phyloP scores from a whole-genome alignment of 2,113 vertebrate genomes.

The Oxygymnocypris stewartii region DNA sequence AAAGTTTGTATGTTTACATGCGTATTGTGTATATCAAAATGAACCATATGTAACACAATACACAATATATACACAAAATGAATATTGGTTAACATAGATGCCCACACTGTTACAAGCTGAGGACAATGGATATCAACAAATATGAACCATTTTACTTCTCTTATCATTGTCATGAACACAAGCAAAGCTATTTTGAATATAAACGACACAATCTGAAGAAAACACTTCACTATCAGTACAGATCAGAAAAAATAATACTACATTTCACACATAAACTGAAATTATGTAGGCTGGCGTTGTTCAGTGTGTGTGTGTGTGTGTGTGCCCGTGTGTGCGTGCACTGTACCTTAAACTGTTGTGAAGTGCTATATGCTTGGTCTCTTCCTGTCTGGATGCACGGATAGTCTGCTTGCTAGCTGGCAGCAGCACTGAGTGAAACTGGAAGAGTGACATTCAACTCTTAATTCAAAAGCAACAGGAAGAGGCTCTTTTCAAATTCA shows the following conservation, averaged over 20 bases:
- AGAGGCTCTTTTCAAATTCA: constrained; percentile 31
- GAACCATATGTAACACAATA: background rate
- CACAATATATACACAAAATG: background rate
- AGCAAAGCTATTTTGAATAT: background rate
- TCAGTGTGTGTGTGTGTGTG: background rate
- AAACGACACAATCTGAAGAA: background rate
- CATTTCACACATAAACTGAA: background rate
- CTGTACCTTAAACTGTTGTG: constrained; percentile 14
- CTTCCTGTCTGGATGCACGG: background rate
- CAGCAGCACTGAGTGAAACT: constrained; percentile 47
- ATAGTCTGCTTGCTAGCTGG: constrained; percentile 11
- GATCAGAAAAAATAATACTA: background rate
- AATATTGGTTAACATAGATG: background rate
- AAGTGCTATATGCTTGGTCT: background rate
- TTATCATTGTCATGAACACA: background rate
- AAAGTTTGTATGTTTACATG: background rate
- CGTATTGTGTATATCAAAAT: background rate
- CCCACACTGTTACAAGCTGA: background rate
- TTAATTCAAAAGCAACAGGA: constrained; percentile 63
- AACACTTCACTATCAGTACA: background rate
- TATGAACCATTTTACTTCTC: background rate
- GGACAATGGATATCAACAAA: background rate
- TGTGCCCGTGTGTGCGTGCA: background rate
- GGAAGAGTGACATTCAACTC: constrained; percentile 50
- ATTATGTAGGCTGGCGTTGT: background rate